Evolutionary conservation across 2,113 vertebrate genomes (phyloP).

Genomic region (Pionites leucogaster): DNA sequence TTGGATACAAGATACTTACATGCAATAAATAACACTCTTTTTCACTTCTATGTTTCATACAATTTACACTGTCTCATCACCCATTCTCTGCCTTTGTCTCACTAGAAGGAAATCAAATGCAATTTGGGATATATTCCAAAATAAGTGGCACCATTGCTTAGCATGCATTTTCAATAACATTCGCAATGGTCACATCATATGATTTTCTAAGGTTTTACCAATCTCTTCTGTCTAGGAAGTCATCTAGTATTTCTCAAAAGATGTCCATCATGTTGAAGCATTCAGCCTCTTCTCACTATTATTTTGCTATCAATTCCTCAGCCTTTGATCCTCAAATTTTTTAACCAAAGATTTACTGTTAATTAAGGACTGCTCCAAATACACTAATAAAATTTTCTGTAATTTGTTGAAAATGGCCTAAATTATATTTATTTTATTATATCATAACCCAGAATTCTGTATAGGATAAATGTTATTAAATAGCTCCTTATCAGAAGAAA

Average conservation of each 20-base stretch:
- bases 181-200: neutral
- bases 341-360: neutral
- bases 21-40: neutral
- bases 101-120: neutral
- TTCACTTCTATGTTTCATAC: neutral
- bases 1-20: neutral
- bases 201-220: neutral
- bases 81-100: neutral
- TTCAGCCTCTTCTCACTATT: neutral
- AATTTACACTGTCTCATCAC: neutral
- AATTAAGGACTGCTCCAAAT: neutral
- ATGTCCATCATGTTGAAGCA: neutral
- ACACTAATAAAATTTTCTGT: neutral
- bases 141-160: neutral
- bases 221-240: neutral
- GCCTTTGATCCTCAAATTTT: neutral
- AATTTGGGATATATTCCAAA: neutral
- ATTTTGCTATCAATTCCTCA: neutral
- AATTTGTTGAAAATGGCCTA: neutral
- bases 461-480: neutral
- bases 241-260: neutral
- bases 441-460: neutral
- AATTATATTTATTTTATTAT: neutral
- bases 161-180: neutral
- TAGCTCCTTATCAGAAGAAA: neutral